phyloP scores from a whole-genome alignment of 2,888 invertebrate species.

The Drosophila antonietae region DNA sequence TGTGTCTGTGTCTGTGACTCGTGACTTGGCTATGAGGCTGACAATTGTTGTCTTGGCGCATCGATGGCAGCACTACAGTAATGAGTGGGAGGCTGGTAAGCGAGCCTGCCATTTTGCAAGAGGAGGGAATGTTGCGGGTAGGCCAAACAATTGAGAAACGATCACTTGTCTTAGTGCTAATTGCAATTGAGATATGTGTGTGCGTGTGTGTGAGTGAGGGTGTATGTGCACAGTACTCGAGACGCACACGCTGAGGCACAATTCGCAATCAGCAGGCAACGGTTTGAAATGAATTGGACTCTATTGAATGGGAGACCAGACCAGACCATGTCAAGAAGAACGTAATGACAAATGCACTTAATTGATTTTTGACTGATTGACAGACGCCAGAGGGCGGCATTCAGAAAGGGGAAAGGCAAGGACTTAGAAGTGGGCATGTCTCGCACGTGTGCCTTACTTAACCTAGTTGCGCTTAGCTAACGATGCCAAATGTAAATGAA shows the following conservation, averaged over 20 bases:
- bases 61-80: slow-evolving; percentile 65
- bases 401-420: no score
- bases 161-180: slow-evolving; percentile 66
- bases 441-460: slow-evolving; percentile 16
- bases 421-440: slow-evolving; percentile 4
- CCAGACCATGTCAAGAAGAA: slow-evolving; percentile 44
- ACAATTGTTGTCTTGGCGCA: slow-evolving; percentile 56
- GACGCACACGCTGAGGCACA: slow-evolving; percentile 32
- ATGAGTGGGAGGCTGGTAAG: slow-evolving; percentile 49
- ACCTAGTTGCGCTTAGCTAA: background rate
- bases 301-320: slow-evolving; percentile 1
- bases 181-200: slow-evolving; percentile 71
- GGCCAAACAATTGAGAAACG: slow-evolving; percentile 35
- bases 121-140: background rate
- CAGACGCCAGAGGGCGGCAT: slow-evolving; percentile 20
- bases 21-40: slow-evolving; percentile 15
- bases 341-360: slow-evolving; percentile 57
- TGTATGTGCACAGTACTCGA: slow-evolving; percentile 2
- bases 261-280: slow-evolving; percentile 32
- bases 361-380: slow-evolving; percentile 65
- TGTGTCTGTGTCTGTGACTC: background rate
- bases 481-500: background rate
- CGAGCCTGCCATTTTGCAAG: slow-evolving; percentile 42
- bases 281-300: slow-evolving; percentile 14
- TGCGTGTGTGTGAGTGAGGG: background rate